These are phyloP conservation scores for Mythimna lalbum DNA, from an alignment of 2,888 invertebrate genomes.

Conservation along the genomic window DNA sequence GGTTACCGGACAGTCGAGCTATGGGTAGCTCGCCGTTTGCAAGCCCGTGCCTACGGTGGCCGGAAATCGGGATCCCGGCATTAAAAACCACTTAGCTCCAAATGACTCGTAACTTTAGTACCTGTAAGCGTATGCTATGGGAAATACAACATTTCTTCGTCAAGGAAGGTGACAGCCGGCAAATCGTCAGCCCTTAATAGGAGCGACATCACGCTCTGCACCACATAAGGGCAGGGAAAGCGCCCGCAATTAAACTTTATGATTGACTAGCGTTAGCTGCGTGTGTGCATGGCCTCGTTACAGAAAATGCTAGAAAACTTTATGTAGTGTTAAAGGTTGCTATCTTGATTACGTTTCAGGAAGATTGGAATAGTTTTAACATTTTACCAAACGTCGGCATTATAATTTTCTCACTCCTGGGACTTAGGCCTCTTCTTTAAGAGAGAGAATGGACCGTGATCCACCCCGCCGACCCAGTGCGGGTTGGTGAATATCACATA, in stretches of 20 bases:
- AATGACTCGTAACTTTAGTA: constrained; percentile 52
- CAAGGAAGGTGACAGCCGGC: constrained; percentile 71
- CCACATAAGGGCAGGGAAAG: constrained; percentile 79
- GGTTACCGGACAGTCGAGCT: no score
- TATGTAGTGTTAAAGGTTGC: constrained; percentile 10
- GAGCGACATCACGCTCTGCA: constrained; percentile 73
- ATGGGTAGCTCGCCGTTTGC: no score
- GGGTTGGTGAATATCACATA: no score
- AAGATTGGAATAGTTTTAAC: neutral
- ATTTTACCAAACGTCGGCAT: neutral
- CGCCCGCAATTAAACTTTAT: constrained; percentile 76
- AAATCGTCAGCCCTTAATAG: constrained; percentile 77
- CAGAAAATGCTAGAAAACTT: constrained; percentile 24
- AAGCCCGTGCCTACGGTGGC: no score
- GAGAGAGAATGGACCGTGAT: no score
- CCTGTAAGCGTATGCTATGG: constrained; percentile 46
- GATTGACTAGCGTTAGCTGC: constrained; percentile 75
- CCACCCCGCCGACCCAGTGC: no score
- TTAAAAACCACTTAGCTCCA: constrained; percentile 37
- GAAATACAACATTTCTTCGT: constrained; percentile 59
- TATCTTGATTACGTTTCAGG: constrained; percentile 15
- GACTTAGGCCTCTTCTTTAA: no score
- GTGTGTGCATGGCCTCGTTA: constrained; percentile 64
- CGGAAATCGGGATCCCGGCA: neutral
- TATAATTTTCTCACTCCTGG: no score